phyloP scores from a whole-genome alignment of 2,113 vertebrate genomes.

The Loxodonta africana region DNA sequence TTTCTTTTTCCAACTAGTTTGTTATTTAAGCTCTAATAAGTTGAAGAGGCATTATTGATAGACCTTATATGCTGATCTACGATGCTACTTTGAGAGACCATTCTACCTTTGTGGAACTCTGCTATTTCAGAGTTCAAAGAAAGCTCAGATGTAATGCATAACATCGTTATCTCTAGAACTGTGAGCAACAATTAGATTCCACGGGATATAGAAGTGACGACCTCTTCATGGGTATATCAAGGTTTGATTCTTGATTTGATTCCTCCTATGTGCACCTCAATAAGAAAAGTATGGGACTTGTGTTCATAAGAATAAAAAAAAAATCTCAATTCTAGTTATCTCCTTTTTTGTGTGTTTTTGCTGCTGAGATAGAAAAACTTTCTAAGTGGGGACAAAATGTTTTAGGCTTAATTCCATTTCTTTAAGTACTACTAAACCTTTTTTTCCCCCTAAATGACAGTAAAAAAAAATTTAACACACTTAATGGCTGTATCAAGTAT shows the following conservation, averaged over 20 bases:
- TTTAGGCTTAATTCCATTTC: slow-evolving; percentile 3
- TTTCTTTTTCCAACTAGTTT: background rate
- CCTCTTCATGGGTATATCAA: background rate
- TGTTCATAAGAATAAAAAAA: background rate
- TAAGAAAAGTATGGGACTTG: background rate
- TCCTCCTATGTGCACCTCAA: background rate
- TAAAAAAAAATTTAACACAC: background rate
- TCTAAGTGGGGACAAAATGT: background rate
- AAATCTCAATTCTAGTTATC: background rate
- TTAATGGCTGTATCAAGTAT: background rate
- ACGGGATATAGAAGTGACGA: background rate
- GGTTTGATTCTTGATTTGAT: background rate
- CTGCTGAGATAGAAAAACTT: background rate
- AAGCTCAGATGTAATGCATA: background rate
- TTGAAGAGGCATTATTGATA: slow-evolving; percentile 15
- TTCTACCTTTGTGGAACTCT: background rate
- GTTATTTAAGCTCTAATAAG: slow-evolving; percentile 27
- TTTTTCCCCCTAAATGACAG: background rate
- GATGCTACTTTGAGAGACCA: background rate
- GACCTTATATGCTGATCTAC: slow-evolving; percentile 1
- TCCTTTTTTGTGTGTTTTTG: background rate
- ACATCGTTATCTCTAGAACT: background rate
- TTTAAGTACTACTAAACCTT: background rate
- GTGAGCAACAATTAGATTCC: background rate
- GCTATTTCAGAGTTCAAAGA: slow-evolving; percentile 26